These are phyloP conservation scores for Sula dactylatra DNA, from an alignment of 2,113 vertebrate species.

Conservation along the genomic window DNA sequence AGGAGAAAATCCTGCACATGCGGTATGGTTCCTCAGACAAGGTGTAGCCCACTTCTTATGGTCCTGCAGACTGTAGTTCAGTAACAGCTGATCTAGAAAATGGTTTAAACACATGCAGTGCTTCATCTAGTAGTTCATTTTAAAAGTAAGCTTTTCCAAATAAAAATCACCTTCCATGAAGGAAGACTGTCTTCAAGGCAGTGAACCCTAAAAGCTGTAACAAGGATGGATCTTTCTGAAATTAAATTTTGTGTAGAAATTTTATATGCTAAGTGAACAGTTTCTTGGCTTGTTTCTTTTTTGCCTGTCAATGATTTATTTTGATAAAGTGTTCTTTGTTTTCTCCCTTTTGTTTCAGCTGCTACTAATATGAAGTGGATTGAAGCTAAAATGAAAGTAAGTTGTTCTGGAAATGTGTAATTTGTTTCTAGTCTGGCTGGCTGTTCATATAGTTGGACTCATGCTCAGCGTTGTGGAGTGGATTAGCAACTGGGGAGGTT, in stretches of 20 bases:
- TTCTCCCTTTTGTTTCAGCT: conserved; percentile 77
- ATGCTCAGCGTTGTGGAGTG: rapidly evolving
- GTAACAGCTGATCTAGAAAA: not conserved
- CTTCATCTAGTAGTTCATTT: not conserved
- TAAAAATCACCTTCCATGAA: not conserved
- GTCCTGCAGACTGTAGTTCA: not conserved
- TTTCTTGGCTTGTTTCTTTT: not conserved
- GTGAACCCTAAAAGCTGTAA: not conserved
- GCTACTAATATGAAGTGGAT: conserved; percentile 99
- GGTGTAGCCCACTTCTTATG: not conserved
- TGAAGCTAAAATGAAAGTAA: conserved; percentile 99
- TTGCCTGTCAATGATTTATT: not conserved
- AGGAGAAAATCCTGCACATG: not conserved
- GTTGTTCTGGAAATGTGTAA: conserved; percentile 47
- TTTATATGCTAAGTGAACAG: not conserved
- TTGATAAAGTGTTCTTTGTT: conserved; percentile 33
- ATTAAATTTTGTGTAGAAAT: not conserved
- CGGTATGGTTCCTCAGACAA: not conserved
- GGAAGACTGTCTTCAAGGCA: not conserved
- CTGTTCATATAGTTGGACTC: not conserved
- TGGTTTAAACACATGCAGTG: not conserved
- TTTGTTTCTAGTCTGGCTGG: not conserved
- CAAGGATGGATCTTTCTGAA: not conserved
- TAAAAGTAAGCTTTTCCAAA: not conserved
- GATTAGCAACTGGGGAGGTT: not conserved